A percentile compares a stretch with the other conserved stretches of the same genome.
phyloP scores from a whole-genome alignment of 2,888 invertebrate genomes.

The Coleophora deauratella region DNA sequence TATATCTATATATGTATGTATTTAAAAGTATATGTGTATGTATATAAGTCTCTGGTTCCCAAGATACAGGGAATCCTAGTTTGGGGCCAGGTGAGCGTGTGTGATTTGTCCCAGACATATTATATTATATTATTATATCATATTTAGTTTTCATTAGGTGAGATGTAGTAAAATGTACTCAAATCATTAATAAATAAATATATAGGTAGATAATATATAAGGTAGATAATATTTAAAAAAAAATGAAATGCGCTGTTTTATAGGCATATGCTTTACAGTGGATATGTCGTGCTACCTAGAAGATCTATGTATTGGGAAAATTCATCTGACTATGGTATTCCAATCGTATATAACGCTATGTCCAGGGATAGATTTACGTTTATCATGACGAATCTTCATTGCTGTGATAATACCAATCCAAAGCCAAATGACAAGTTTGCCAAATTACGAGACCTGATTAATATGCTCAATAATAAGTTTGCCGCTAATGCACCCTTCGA shows the following conservation, averaged over 20 bases:
- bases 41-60: too few species aligned
- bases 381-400: background rate
- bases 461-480: slow-evolving; percentile 1
- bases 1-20: too few species aligned
- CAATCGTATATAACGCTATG: slow-evolving; percentile 5
- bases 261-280: slow-evolving; percentile 5
- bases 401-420: background rate
- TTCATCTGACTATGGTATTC: slow-evolving; percentile 5
- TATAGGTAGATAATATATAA: background rate
- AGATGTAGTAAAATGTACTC: too few species aligned
- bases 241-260: slow-evolving; percentile 1
- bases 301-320: slow-evolving; percentile 8
- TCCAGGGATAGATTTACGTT: slow-evolving; percentile 5
- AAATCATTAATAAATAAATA: background rate
- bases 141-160: background rate
- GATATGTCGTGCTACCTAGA: slow-evolving; percentile 7
- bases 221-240: background rate
- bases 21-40: too few species aligned
- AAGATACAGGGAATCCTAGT: too few species aligned
- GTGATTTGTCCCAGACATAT: accelerated
- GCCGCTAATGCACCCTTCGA: background rate
- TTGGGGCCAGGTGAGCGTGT: too few species aligned
- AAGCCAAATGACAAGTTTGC: background rate
- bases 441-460: background rate
- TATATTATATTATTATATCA: background rate